Evolutionary conservation across 2,888 invertebrate genomes (phyloP).

Genomic region (Marronus borbonicus): DNA sequence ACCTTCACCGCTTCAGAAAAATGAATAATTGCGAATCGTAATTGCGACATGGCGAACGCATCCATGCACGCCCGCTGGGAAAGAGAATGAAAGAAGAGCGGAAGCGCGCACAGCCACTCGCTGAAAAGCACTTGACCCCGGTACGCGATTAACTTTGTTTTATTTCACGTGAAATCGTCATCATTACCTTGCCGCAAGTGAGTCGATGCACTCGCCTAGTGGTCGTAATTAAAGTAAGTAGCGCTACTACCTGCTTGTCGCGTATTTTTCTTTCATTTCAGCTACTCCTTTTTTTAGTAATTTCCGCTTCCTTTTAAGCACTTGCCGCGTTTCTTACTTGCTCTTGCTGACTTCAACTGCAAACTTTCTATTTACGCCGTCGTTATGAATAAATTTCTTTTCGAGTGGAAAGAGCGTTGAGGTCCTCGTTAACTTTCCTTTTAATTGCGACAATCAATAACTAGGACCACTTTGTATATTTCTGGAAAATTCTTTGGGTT

Average conservation of each 20-base stretch:
- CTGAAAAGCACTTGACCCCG: conserved; percentile 41
- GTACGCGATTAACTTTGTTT: conserved; percentile 34
- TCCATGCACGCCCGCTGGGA: background rate
- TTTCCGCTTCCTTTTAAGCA: background rate
- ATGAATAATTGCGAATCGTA: conserved; percentile 46
- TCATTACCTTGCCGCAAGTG: conserved; percentile 36
- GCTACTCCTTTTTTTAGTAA: background rate
- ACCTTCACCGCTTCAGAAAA: conserved; percentile 14
- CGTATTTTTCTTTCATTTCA: conserved; percentile 7
- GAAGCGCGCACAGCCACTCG: background rate
- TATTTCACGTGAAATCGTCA: conserved; percentile 43
- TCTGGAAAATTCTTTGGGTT: no score
- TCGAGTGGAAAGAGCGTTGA: background rate
- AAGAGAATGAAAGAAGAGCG: background rate
- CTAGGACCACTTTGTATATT: background rate
- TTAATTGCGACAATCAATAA: background rate
- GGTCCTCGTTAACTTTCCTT: background rate
- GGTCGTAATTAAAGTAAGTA: conserved; percentile 24
- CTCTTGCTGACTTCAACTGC: background rate
- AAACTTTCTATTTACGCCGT: conserved; percentile 19
- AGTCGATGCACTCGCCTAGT: conserved; percentile 15
- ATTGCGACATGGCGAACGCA: conserved; percentile 28
- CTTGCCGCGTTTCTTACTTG: background rate
- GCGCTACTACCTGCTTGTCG: background rate
- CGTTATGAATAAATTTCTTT: conserved; percentile 21